phyloP scores from a whole-genome alignment of 1,140 invertebrate species.

The Condylostylus longicornis region DNA sequence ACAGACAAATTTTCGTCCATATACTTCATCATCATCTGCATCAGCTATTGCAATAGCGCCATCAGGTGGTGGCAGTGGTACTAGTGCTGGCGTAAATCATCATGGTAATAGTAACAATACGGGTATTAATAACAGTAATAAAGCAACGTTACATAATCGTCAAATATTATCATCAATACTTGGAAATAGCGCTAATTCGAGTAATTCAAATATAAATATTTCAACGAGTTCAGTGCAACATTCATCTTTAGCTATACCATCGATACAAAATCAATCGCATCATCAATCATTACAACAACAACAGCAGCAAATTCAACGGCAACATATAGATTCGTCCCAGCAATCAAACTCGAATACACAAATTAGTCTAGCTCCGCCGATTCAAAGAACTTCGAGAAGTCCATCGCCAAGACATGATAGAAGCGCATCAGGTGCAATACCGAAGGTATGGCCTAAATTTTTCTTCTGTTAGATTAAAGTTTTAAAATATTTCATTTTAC shows the following conservation, averaged over 20 bases:
- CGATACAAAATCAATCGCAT: too few relatives aligned
- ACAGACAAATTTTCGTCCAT: slow-evolving; percentile 9
- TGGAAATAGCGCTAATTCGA: neutral
- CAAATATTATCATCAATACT: slow-evolving; percentile 1
- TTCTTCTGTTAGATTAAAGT: slow-evolving; percentile 8
- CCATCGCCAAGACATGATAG: slow-evolving; percentile 31
- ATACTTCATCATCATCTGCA: slow-evolving; percentile 5
- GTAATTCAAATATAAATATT: too few relatives aligned
- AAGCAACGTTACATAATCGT: slow-evolving; percentile 3
- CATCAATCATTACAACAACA: too few relatives aligned
- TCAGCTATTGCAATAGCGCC: too few relatives aligned
- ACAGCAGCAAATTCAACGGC: too few relatives aligned
- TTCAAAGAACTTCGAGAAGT: slow-evolving; percentile 20
- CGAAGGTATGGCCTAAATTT: slow-evolving; percentile 11
- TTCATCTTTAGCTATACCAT: too few relatives aligned
- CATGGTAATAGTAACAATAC: too few relatives aligned
- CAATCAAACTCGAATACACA: slow-evolving; percentile 1
- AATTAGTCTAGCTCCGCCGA: slow-evolving; percentile 11
- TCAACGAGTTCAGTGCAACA: too few relatives aligned
- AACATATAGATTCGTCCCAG: neutral
- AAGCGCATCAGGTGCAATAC: slow-evolving; percentile 19
- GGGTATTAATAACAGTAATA: neutral
- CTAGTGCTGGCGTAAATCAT: neutral
- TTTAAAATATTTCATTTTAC: slow-evolving; percentile 19
- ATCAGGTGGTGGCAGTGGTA: neutral